Percentiles rank a stretch among this genome's conserved stretches.
Evolutionary conservation across 2,113 vertebrate species (phyloP).

Genomic region (Sinocyclocheilus grahami): DNA sequence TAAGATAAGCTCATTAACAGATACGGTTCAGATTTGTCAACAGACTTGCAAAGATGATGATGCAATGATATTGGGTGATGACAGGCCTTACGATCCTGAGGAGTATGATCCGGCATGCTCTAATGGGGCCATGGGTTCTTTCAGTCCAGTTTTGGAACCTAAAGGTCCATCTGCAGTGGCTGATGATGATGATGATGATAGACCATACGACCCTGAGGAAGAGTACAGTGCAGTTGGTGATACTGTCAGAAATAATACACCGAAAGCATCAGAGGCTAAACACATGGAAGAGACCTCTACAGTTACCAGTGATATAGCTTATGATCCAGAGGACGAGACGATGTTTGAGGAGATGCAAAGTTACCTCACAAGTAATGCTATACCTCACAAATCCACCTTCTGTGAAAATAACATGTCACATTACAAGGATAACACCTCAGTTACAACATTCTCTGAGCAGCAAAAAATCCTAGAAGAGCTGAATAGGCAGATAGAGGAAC

Average conservation of each 20-base stretch:
- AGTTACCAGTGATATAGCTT: conserved; percentile 88
- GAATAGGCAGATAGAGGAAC: conserved; percentile 95
- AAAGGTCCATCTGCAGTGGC: conserved; percentile 44
- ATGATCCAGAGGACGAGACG: conserved; percentile 95
- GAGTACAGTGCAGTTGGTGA: conserved; percentile 85
- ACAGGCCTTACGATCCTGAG: conserved; percentile 84
- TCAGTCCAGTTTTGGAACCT: conserved; percentile 46
- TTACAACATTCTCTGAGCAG: conserved; percentile 86
- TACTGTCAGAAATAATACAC: conserved; percentile 56
- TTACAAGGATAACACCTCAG: conserved; percentile 46
- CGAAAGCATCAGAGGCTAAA: conserved; percentile 58
- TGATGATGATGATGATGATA: conserved; percentile 83
- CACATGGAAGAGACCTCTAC: conserved; percentile 56
- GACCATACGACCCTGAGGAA: conserved; percentile 94
- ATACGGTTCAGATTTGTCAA: conserved; percentile 88
- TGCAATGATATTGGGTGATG: conserved; percentile 73
- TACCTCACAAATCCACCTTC: conserved; percentile 58
- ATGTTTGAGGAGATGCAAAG: conserved; percentile 89
- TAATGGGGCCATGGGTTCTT: conserved; percentile 54
- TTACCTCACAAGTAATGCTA: conserved; percentile 70
- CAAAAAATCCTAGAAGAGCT: conserved; percentile 94
- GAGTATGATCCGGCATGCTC: conserved; percentile 79
- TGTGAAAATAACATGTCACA: neutral
- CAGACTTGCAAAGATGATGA: conserved; percentile 82
- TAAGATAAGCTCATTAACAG: conserved; percentile 17